Base-by-base conservation (phyloP, 2,797 vertebrate species). In the Oryzias dopingdopingensis region DNA sequence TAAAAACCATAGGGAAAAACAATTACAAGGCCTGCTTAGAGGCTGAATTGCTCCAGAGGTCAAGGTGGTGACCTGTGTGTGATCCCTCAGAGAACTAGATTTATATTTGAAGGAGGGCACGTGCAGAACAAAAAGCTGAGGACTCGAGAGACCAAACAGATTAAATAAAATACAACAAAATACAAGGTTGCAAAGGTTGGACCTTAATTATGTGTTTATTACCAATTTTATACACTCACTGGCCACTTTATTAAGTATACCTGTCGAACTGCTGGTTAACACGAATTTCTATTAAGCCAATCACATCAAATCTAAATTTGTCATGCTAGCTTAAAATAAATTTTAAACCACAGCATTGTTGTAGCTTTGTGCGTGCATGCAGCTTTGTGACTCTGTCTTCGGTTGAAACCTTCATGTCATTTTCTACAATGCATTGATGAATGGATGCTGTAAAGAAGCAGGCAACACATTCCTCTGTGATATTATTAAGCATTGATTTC, bases 401-500 rank as follows among this genome's bases (percentile, higher is more conserved):
- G 43, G 58, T 72, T 69, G 78, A 81, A 79, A 77, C 66, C 65
- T 47, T 50, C 69, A 71, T 80, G 81, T 85, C 73, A 65, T 45
- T 61, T 60, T 67, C 72, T 54, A 57, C 70, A 70, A 69, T 48
- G 76, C 81, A 88, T 86, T 89, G 79, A 76, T 72, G 80, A 78
- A 67, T 80, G 74, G 71, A 59, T 40, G 24, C 49, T 26, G 55
- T 81, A 74, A 85, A 79, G 84, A 87, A 82, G 88, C 60, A 67
- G 54, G 53, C 62, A 48, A 62, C 63, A 67, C 68, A 81, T 82
- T 84, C 73, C 85, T 81, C 76, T 55, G 80, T 75, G 85, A 84
- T 62, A 84, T 72, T 82, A 84, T 80, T 68, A 82, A 76, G 65
- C 80, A 90, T 89, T 89, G 89, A 92, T 91, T 89, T 65, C 53